These are phyloP conservation scores for Cervus canadensis DNA, from an alignment of 2,113 vertebrate genomes.

Conservation along the genomic window DNA sequence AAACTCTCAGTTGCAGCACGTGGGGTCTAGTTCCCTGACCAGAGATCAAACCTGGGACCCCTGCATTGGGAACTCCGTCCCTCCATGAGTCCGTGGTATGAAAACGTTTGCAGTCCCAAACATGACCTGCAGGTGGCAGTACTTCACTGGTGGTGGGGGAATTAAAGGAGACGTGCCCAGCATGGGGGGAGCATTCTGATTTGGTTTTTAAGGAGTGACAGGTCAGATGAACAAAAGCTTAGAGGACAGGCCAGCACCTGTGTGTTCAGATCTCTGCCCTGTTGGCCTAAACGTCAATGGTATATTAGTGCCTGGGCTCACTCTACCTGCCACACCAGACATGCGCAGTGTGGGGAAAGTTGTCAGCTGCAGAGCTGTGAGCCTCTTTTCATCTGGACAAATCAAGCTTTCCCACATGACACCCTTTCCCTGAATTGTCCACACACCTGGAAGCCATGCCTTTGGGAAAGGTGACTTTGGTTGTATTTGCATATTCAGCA, in stretches of 20 bases:
- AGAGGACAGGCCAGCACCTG: not conserved
- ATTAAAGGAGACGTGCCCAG: not conserved
- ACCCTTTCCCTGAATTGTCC: not conserved
- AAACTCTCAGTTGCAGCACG: not conserved
- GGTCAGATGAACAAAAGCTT: not conserved
- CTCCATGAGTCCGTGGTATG: not conserved
- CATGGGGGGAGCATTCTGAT: not conserved
- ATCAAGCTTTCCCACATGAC: not conserved
- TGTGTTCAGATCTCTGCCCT: not conserved
- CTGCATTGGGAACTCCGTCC: not conserved
- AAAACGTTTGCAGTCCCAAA: not conserved
- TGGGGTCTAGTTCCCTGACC: not conserved
- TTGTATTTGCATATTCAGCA: not conserved
- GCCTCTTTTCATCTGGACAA: not conserved
- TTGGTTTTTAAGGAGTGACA: not conserved
- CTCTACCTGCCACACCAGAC: not conserved
- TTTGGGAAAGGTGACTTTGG: not conserved
- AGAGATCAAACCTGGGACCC: not conserved
- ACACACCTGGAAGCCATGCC: not conserved
- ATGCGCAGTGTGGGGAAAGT: rapidly evolving
- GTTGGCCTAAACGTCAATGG: not conserved
- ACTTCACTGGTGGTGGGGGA: not conserved
- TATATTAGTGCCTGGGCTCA: too few species aligned
- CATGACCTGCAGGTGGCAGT: not conserved
- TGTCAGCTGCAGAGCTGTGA: not conserved